phyloP scores from a whole-genome alignment of 2,888 invertebrate species.

The Orchesellides sinensis region DNA sequence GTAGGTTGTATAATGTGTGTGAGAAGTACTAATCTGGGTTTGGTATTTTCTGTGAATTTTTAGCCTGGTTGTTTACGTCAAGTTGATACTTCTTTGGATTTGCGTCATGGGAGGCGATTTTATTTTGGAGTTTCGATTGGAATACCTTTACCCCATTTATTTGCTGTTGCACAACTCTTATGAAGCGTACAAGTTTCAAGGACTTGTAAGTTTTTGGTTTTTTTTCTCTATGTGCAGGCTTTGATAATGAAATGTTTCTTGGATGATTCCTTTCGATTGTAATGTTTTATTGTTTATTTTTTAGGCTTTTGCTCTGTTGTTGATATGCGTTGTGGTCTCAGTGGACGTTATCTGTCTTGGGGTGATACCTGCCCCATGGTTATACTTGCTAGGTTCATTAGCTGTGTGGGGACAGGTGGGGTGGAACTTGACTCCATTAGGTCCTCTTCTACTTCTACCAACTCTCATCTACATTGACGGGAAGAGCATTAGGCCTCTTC shows the following conservation, averaged over 20 bases:
- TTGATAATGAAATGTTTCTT: background rate
- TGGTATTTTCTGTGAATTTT: too few relatives aligned
- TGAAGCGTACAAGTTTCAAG: conserved; percentile 75
- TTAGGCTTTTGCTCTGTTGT: conserved; percentile 74
- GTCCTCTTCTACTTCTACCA: conserved; percentile 74
- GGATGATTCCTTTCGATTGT: background rate
- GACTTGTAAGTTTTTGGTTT: conserved; percentile 71
- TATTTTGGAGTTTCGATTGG: conserved; percentile 74
- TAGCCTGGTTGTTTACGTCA: conserved; percentile 74
- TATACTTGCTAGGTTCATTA: conserved; percentile 73
- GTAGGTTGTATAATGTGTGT: background rate
- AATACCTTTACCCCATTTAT: conserved; percentile 75
- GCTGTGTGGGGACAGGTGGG: conserved; percentile 74
- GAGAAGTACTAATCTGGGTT: too few relatives aligned
- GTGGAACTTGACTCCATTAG: conserved; percentile 73
- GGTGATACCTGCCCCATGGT: conserved; percentile 74
- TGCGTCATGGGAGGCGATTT: conserved; percentile 75
- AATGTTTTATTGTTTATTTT: conserved; percentile 28
- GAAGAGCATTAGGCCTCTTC: conserved; percentile 74
- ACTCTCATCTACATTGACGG: conserved; percentile 74
- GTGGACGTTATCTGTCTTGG: conserved; percentile 75
- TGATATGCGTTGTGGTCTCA: conserved; percentile 74
- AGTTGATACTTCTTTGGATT: conserved; percentile 74
- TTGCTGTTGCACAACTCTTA: conserved; percentile 74
- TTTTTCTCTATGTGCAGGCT: background rate